phyloP scores from a whole-genome alignment of 2,888 invertebrate species.

The Serripes groenlandicus region DNA sequence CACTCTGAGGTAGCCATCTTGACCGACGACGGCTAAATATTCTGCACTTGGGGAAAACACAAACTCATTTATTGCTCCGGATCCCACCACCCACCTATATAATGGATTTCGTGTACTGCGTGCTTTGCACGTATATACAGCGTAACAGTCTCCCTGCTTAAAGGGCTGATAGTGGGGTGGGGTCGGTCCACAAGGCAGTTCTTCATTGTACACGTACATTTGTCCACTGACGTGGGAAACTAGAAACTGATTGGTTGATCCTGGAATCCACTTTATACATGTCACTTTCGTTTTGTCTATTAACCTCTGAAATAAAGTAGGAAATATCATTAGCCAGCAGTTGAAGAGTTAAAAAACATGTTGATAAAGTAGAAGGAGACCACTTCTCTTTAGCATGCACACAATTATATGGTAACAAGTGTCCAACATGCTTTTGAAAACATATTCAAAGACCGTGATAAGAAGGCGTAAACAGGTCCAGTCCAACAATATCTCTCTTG shows the following conservation, averaged over 20 bases:
- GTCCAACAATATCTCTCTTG: too few relatives aligned
- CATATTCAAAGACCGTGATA: too few relatives aligned
- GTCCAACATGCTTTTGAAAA: too few relatives aligned
- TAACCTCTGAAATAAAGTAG: conserved; percentile 90
- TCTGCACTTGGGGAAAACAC: conserved; percentile 98
- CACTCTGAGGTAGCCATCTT: conserved; percentile 95
- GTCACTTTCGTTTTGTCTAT: conserved; percentile 98
- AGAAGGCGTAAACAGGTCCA: too few relatives aligned
- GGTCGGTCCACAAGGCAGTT: conserved; percentile 94
- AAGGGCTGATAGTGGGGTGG: conserved; percentile 98
- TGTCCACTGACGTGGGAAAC: conserved; percentile 98
- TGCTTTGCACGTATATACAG: conserved; percentile 97
- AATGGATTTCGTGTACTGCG: conserved; percentile 98
- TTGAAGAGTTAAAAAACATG: too few relatives aligned
- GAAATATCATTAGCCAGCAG: too few relatives aligned
- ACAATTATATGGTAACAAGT: too few relatives aligned
- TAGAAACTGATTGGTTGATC: conserved; percentile 96
- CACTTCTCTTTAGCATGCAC: too few relatives aligned
- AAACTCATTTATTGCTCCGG: conserved; percentile 95
- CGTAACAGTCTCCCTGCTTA: conserved; percentile 97
- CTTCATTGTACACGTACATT: conserved; percentile 98
- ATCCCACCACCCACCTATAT: conserved; percentile 90
- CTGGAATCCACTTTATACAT: conserved; percentile 99
- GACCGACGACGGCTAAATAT: conserved; percentile 96
- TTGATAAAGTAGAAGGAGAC: too few relatives aligned